These are phyloP conservation scores for Athene cunicularia DNA, from an alignment of 2,113 vertebrate species.

Conservation along the genomic window DNA sequence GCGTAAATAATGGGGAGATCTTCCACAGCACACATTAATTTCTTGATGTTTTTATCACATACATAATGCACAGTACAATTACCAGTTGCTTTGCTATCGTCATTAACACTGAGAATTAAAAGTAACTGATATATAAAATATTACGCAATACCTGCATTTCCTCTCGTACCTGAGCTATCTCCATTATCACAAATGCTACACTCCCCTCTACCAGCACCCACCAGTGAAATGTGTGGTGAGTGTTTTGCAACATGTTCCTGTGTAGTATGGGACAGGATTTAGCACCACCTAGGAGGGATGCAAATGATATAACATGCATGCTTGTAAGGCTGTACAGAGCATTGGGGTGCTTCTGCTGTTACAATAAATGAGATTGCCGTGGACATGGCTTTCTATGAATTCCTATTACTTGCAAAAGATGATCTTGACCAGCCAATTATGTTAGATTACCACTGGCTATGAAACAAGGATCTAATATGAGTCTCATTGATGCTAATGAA, in stretches of 20 bases:
- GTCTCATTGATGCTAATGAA: slow-evolving; percentile 19
- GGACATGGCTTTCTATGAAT: background rate
- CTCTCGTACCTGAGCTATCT: background rate
- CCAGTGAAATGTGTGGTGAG: background rate
- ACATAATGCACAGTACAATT: background rate
- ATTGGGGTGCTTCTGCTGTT: background rate
- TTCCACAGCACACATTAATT: background rate
- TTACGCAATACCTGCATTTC: background rate
- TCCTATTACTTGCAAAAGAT: background rate
- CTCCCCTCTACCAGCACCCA: background rate
- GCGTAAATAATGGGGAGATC: background rate
- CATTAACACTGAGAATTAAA: background rate
- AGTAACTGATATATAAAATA: background rate
- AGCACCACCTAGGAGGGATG: background rate
- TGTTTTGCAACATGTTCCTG: background rate
- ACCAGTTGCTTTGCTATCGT: background rate
- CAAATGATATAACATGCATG: rapidly evolving
- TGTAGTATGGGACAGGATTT: background rate
- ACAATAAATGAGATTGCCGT: background rate
- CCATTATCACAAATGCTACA: background rate
- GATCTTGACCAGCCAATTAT: background rate
- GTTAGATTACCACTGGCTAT: background rate
- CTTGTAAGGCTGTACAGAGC: background rate
- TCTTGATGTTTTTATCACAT: background rate
- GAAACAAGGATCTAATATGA: slow-evolving; percentile 6